phyloP scores from a whole-genome alignment of 23 tunicate species.

The Halocynthia aurantium region DNA sequence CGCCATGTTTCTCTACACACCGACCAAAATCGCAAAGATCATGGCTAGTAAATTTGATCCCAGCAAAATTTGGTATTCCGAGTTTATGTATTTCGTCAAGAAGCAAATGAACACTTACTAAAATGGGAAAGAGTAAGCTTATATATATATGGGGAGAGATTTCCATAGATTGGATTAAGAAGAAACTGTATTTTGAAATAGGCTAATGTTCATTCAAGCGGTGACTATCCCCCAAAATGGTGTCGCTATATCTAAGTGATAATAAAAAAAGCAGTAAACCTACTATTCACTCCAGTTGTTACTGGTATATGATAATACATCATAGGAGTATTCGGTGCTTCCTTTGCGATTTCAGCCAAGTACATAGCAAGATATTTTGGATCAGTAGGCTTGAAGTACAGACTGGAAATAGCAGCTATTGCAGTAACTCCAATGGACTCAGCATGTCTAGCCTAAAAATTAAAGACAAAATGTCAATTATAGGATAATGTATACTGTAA shows the following conservation, averaged over 20 bases:
- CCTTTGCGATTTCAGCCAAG: slow-evolving; percentile 60
- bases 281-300: slow-evolving; percentile 61
- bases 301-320: slow-evolving; percentile 75
- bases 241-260: background rate
- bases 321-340: slow-evolving; percentile 62
- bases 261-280: background rate
- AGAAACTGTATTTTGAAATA: background rate
- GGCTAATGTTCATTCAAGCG: no score
- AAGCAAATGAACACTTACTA: background rate
- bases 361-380: slow-evolving; percentile 51
- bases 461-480: background rate
- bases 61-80: slow-evolving; percentile 66
- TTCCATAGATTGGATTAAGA: no score
- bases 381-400: slow-evolving; percentile 51
- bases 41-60: slow-evolving; percentile 68
- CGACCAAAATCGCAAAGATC: slow-evolving; percentile 55
- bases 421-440: slow-evolving; percentile 50
- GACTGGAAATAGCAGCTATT: slow-evolving; percentile 50
- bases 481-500: background rate
- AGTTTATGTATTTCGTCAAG: slow-evolving; percentile 15
- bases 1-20: slow-evolving; percentile 51
- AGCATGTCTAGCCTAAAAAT: slow-evolving; percentile 81
- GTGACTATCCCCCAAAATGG: no score
- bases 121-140: no score
- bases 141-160: no score